phyloP scores from a whole-genome alignment of 1,140 invertebrate species.

The Frieseomelitta varia region DNA sequence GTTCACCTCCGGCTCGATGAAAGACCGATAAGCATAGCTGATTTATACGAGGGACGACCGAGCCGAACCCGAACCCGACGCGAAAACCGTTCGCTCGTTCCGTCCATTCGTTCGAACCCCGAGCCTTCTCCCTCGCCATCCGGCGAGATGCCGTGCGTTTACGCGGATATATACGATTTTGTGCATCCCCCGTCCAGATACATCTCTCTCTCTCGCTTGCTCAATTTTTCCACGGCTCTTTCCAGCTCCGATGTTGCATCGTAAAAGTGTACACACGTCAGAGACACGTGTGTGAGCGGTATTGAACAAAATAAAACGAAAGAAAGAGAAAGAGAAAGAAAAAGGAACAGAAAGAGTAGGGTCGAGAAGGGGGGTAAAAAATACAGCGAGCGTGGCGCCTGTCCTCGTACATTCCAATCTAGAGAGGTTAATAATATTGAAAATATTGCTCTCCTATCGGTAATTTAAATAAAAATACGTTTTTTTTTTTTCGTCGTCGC shows the following conservation, averaged over 20 bases:
- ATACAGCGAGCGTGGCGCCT: neutral
- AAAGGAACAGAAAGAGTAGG: neutral
- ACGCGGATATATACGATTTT: slow-evolving; percentile 49
- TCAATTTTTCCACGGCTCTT: neutral
- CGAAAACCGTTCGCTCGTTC: slow-evolving; percentile 66
- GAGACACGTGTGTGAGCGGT: neutral
- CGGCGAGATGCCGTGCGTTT: slow-evolving; percentile 56
- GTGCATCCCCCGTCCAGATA: slow-evolving; percentile 34
- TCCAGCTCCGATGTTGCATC: neutral
- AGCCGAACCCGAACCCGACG: slow-evolving; percentile 61
- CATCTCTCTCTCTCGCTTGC: neutral
- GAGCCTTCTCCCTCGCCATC: slow-evolving; percentile 60
- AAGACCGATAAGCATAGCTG: slow-evolving; percentile 82
- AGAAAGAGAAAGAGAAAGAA: neutral
- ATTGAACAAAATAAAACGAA: neutral
- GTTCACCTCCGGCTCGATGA: slow-evolving; percentile 81
- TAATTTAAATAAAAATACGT: slow-evolving; percentile 44
- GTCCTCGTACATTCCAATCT: slow-evolving; percentile 35
- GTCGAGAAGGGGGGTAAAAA: neutral
- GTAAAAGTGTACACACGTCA: slow-evolving; percentile 2
- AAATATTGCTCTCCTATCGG: slow-evolving; percentile 45
- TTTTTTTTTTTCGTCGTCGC: slow-evolving; percentile 15
- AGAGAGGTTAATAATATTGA: slow-evolving; percentile 45
- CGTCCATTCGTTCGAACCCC: slow-evolving; percentile 70
- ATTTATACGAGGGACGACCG: slow-evolving; percentile 77